These are phyloP conservation scores for Diaperis boleti DNA, from an alignment of 2,888 invertebrate species.

Conservation along the genomic window DNA sequence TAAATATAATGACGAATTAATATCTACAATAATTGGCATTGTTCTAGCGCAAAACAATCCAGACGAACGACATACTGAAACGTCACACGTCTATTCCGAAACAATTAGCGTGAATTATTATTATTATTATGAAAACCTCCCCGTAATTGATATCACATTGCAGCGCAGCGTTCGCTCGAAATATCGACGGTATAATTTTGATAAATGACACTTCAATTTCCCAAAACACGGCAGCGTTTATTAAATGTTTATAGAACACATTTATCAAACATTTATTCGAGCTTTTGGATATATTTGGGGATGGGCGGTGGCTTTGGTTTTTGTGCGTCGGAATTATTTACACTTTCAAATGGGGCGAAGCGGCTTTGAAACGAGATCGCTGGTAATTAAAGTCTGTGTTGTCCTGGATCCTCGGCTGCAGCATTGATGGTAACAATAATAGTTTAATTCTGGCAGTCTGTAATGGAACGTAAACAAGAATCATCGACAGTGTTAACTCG, in stretches of 20 bases:
- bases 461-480: too few relatives aligned
- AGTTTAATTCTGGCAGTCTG: too few relatives aligned
- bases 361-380: too few relatives aligned
- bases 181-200: conserved; percentile 28
- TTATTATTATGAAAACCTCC: conserved; percentile 34
- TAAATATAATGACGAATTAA: conserved; percentile 16
- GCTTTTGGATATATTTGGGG: too few relatives aligned
- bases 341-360: too few relatives aligned
- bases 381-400: too few relatives aligned
- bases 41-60: conserved; percentile 19
- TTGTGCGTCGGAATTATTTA: too few relatives aligned
- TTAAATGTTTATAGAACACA: conserved; percentile 37
- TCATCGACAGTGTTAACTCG: too few relatives aligned
- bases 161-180: conserved; percentile 16
- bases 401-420: too few relatives aligned
- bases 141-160: conserved; percentile 36
- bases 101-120: conserved; percentile 33
- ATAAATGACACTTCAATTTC: conserved; percentile 39
- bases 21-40: conserved; percentile 14
- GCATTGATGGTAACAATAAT: too few relatives aligned
- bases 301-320: too few relatives aligned
- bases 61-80: conserved; percentile 21
- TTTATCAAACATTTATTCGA: conserved; percentile 29
- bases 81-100: conserved; percentile 25
- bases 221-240: conserved; percentile 36